These are phyloP conservation scores for Zenarchopterus dispar DNA, from an alignment of 2,797 vertebrate species.

Conservation along the genomic window DNA sequence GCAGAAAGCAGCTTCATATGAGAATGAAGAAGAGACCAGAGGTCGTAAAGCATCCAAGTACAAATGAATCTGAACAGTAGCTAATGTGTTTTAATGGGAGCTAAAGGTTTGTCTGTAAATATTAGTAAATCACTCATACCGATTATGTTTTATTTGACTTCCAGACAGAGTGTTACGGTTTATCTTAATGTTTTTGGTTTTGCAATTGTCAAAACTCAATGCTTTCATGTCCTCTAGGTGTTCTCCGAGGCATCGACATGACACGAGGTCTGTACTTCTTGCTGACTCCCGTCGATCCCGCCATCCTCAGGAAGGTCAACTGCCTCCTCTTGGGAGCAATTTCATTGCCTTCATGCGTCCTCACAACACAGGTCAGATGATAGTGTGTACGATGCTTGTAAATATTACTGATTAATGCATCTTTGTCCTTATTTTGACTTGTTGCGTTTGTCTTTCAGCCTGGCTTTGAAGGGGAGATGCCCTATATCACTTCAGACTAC, in stretches of 20 bases:
- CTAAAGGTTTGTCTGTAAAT: too few species aligned
- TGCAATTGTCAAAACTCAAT: too few species aligned
- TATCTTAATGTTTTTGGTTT: too few species aligned
- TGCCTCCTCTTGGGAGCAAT: constrained; percentile 91
- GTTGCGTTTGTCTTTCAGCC: constrained; percentile 71
- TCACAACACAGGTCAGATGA: constrained; percentile 88
- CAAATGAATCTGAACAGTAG: too few species aligned
- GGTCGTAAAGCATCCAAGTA: too few species aligned
- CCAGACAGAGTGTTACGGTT: too few species aligned
- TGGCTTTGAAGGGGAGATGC: constrained; percentile 84
- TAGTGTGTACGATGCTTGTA: not conserved
- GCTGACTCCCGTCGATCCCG: constrained; percentile 87
- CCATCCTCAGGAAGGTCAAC: constrained; percentile 87
- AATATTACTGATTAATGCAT: accelerated
- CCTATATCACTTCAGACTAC: constrained; percentile 91
- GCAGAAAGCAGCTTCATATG: too few species aligned
- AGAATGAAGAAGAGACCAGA: too few species aligned
- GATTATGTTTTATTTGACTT: too few species aligned
- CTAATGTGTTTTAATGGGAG: too few species aligned
- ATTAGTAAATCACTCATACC: too few species aligned
- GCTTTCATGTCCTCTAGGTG: constrained; percentile 75
- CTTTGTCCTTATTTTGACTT: not conserved
- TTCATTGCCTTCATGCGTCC: constrained; percentile 84
- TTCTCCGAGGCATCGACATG: constrained; percentile 91
- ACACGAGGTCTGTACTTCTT: constrained; percentile 88